Conservation (phyloP, 2,797 vertebrate genomes). For the Enteromius paludinosus region DNA sequence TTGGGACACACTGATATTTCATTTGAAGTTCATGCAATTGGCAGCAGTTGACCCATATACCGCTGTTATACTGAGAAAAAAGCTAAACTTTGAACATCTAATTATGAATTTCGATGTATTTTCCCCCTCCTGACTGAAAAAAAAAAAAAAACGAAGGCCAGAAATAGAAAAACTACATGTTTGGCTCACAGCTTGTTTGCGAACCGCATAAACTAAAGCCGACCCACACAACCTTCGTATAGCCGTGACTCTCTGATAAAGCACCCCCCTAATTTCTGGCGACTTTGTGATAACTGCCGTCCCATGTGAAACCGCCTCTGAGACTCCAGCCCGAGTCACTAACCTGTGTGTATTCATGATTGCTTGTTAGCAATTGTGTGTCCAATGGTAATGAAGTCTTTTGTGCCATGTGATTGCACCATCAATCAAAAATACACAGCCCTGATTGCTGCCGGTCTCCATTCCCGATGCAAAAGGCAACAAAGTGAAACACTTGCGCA, state of each 20-base stretch:
- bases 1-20: slow-evolving; percentile 44
- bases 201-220: slow-evolving; percentile 26
- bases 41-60: slow-evolving; percentile 49
- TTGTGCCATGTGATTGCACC: slow-evolving; percentile 82
- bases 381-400: slow-evolving; percentile 83
- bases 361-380: slow-evolving; percentile 79
- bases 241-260: slow-evolving; percentile 57
- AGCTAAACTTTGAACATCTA: slow-evolving; percentile 49
- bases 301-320: slow-evolving; percentile 33
- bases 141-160: neutral
- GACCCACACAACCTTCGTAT: slow-evolving; percentile 54
- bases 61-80: slow-evolving; percentile 2
- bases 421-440: slow-evolving; percentile 76
- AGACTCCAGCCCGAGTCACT: slow-evolving; percentile 44
- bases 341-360: slow-evolving; percentile 71
- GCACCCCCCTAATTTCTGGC: slow-evolving; percentile 57
- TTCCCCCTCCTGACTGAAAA: neutral
- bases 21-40: slow-evolving; percentile 50
- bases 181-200: slow-evolving; percentile 23
- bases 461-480: slow-evolving; percentile 49
- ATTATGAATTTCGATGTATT: slow-evolving; percentile 41
- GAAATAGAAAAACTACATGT: slow-evolving; percentile 33
- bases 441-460: slow-evolving; percentile 54
- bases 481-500: slow-evolving; percentile 46
- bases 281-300: slow-evolving; percentile 61